Evolutionary conservation across 2,113 vertebrate genomes (phyloP).

Genomic region (Sinosuthora webbiana): DNA sequence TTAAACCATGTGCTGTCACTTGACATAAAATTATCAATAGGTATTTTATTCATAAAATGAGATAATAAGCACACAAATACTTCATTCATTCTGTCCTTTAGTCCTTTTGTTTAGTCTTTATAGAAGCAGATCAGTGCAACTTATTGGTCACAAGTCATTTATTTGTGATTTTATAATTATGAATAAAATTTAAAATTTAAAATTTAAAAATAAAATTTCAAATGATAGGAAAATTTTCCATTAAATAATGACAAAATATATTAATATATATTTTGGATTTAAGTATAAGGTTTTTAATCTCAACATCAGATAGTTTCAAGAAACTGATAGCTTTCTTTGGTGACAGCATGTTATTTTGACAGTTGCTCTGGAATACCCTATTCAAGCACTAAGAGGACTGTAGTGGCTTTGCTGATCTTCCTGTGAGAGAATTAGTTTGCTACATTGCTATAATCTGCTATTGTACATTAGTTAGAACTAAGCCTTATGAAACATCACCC

Average conservation of each 20-base stretch:
- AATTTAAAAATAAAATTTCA: background rate
- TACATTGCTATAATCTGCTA: background rate
- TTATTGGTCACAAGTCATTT: background rate
- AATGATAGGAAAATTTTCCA: background rate
- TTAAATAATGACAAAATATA: background rate
- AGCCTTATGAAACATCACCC: constrained; percentile 17
- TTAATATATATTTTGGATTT: background rate
- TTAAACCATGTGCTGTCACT: background rate
- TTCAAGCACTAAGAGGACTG: background rate
- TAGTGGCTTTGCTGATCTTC: background rate
- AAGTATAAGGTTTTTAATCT: background rate
- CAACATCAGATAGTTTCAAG: background rate
- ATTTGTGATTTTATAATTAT: background rate
- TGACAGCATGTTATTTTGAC: background rate
- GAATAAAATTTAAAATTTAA: background rate
- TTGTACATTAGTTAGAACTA: background rate
- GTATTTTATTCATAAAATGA: background rate
- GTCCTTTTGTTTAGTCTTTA: background rate
- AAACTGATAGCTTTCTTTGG: background rate
- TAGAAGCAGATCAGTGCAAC: background rate
- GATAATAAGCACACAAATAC: background rate
- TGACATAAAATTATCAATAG: background rate
- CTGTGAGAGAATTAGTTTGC: background rate
- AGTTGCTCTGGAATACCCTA: background rate
- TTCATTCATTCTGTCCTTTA: background rate